A percentile compares a stretch with the other conserved stretches of the same genome.
phyloP scores from a whole-genome alignment of 2,888 invertebrate genomes.

The Myopa testacea region DNA sequence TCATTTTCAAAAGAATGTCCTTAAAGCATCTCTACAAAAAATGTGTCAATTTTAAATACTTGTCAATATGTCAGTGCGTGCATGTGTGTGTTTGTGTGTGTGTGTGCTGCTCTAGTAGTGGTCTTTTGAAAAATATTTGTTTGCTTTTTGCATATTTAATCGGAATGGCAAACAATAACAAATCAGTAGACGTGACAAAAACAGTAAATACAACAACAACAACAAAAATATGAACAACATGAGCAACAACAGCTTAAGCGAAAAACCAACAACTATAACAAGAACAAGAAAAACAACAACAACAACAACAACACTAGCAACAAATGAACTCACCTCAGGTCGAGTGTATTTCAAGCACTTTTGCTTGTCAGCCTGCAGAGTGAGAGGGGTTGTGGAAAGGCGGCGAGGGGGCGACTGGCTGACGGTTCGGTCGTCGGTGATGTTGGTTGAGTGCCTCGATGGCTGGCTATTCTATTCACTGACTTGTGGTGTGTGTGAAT shows the following conservation, averaged over 20 bases:
- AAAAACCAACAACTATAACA: slow-evolving; percentile 1
- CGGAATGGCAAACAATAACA: slow-evolving; percentile 18
- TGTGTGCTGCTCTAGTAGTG: background rate
- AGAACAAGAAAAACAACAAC: background rate
- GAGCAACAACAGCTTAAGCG: background rate
- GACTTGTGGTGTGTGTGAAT: background rate
- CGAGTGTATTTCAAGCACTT: background rate
- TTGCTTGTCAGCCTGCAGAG: background rate
- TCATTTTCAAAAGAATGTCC: too few relatives aligned
- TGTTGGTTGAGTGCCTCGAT: background rate
- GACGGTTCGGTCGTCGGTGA: too few relatives aligned
- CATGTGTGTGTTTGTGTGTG: background rate
- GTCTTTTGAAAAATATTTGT: slow-evolving; percentile 21
- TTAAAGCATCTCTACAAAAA: too few relatives aligned
- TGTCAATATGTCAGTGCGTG: background rate
- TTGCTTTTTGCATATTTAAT: slow-evolving; percentile 25
- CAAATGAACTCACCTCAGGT: slow-evolving; percentile 1
- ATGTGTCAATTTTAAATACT: background rate
- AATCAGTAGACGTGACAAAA: slow-evolving; percentile 7
- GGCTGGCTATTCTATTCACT: background rate
- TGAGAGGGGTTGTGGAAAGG: background rate
- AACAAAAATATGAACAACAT: background rate
- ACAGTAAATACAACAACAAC: background rate
- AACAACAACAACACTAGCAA: background rate
- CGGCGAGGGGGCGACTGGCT: background rate